Conservation (phyloP, 2,888 invertebrate genomes). For the Bhutanitis thaidina region DNA sequence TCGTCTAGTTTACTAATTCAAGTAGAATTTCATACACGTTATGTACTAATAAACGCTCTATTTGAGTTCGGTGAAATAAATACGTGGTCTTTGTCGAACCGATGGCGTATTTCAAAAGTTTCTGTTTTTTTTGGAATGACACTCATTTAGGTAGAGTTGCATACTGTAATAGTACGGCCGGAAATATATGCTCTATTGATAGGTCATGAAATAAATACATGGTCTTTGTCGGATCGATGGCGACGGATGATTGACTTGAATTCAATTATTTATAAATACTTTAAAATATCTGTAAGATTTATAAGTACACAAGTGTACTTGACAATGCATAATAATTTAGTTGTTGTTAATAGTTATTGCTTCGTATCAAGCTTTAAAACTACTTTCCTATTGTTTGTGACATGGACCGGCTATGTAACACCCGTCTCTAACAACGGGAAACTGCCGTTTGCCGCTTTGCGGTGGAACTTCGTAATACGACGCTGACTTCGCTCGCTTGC, state of each 20-base stretch:
- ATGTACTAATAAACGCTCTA: no score
- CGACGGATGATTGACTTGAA: no score
- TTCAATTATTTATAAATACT: no score
- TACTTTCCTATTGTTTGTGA: slow-evolving; percentile 3
- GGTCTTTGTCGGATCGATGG: not conserved
- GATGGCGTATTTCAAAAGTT: no score
- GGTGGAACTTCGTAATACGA: slow-evolving; percentile 5
- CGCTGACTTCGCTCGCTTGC: slow-evolving; percentile 14
- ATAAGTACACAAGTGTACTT: no score
- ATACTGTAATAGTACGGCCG: not conserved
- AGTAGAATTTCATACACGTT: no score
- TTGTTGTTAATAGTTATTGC: no score
- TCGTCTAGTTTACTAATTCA: no score
- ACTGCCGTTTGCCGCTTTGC: slow-evolving; percentile 13
- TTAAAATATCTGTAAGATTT: not conserved
- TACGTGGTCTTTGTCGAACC: no score
- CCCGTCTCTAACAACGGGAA: not conserved
- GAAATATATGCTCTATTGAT: slow-evolving; percentile 12
- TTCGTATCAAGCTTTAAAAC: not conserved
- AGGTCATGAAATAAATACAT: slow-evolving; percentile 7
- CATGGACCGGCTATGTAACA: slow-evolving; percentile 1
- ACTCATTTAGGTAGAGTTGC: slow-evolving; percentile 10
- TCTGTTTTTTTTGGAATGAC: no score
- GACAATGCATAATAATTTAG: not conserved
- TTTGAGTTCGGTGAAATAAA: no score